Evolutionary conservation across 2,797 vertebrate species (phyloP), one percentile per base, ranked within the genome.

Genomic region (Cercopithecus neglectus): DNA sequence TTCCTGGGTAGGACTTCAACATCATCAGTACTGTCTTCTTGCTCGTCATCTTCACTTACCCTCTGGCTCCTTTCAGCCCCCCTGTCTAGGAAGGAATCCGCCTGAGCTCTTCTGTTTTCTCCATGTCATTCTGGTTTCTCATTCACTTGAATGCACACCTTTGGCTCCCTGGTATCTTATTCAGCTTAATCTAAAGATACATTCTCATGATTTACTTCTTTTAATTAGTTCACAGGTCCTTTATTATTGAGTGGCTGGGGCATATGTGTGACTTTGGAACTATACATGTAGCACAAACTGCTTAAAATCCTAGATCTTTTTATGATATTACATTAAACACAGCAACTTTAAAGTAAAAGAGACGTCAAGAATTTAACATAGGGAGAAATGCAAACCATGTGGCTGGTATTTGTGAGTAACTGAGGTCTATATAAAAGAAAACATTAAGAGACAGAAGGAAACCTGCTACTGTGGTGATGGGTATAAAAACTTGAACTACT

Each of bases 381-480:
- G 19, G n/a, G 13, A 94, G 39, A 30, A 80, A 46, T 26, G 39
- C 8, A 57, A 50, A 26, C 30, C 12, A 55, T 39, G 21, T 17
- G 30, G 39, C 17, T 64, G 39, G 3, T 6, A 8, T 53, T 70
- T 87, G 2, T 46, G 79, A 59, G 19, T 41, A 92, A 50, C 28
- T 41, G 70, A 59, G 11, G 8, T 72, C 30, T 21, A 6, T 17
- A 4, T 70, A 24, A 57, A 59, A 96, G 53, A 86, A 41, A 64
- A 30, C 8, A 33, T 4, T 11, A 74, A 5, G 7, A 13, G 16
- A 8, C 8, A 36, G 36, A 61, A 48, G 36, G 46, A 95, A 59
- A 13, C 8, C 28, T 84, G 28, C 26, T 4, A 0, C 4, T 33
- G 14, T 5, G 13, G 33, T n/a, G 33, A 61, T 70, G 14, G 5